These are phyloP conservation scores for Tor tambroides DNA, from an alignment of 2,113 vertebrate species.

Conservation along the genomic window DNA sequence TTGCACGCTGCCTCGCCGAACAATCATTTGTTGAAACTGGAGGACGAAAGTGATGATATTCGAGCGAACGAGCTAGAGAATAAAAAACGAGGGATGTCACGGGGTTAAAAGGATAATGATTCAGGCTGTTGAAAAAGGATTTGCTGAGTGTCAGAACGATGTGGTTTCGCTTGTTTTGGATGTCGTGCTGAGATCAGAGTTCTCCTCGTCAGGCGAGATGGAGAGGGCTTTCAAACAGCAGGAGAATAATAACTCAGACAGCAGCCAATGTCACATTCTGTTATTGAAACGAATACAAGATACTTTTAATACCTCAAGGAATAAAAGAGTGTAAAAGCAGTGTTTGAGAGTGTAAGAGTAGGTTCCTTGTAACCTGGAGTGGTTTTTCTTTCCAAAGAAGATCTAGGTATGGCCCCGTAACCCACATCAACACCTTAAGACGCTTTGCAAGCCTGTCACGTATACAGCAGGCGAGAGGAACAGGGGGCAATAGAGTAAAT, in stretches of 20 bases:
- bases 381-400: conserved; percentile 66
- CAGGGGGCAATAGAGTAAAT: neutral
- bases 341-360: neutral
- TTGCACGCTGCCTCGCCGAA: neutral
- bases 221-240: conserved; percentile 39
- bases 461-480: conserved; percentile 34
- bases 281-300: neutral
- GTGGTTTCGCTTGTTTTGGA: conserved; percentile 52
- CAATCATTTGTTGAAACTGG: conserved; percentile 21
- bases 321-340: neutral
- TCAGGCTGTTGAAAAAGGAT: conserved; percentile 36
- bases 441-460: conserved; percentile 62
- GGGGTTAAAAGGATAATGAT: conserved; percentile 39
- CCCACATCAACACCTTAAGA: conserved; percentile 69
- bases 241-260: neutral
- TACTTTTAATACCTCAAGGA: neutral
- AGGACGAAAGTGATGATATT: conserved; percentile 25
- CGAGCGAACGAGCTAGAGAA: neutral
- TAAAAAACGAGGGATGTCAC: conserved; percentile 28
- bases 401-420: conserved; percentile 61
- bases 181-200: conserved; percentile 5
- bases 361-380: conserved; percentile 60
- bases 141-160: conserved; percentile 15
- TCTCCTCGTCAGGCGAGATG: neutral
- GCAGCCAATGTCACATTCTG: neutral